Base-by-base conservation (phyloP, 1,140 invertebrate species). In the Penaeus indicus region DNA sequence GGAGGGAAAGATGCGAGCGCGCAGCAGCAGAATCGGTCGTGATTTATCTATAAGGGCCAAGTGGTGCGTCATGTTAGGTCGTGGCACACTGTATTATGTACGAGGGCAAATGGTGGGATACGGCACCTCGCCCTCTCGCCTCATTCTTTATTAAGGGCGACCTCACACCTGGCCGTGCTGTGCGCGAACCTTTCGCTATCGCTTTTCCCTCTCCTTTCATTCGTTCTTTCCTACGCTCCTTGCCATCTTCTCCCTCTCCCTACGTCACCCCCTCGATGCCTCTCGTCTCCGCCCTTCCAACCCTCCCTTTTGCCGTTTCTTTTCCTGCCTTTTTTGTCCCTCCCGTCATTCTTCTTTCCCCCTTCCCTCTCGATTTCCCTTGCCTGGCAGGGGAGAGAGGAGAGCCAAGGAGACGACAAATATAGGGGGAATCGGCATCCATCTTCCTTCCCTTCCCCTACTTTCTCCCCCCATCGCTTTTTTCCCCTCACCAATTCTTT, bases 1-100 rank as follows among this genome's bases (percentile, higher is more conserved):
- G 25, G 27, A 63, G 75, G 72, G 62, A 78, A 86, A 79, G 85
- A 77, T 79, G 85, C 63, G 75, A 61, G 60, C 61, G 63, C 78
- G 85, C 72, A 60, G 62, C 47, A 47, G 81, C 25, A 16, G 54
- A 54, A 13, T 54, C 16, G 81, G 72, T 88, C 81, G 81, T 88
- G 87, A 88, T 88, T 88, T 88, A 88, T 88, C 87, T 84, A 88
- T 88, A 80, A 88, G 87, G 87, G 82, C 81, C 87, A 84, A 88
- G 87, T 88, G 87, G 62, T 84, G 87, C 61, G 87, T 82, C 87
- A 88, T 88, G 87, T 88, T 82, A 69, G 87, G 87, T 88, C 81
- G 81, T 82, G 82, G 82, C 87, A 61, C 47, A 60, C 63, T 88
- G 87, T 88, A 88, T 88, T 84, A 88, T 88, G 87, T 88, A 88